phyloP scores from a whole-genome alignment of 2,888 invertebrate genomes.

The Acronicta psi region DNA sequence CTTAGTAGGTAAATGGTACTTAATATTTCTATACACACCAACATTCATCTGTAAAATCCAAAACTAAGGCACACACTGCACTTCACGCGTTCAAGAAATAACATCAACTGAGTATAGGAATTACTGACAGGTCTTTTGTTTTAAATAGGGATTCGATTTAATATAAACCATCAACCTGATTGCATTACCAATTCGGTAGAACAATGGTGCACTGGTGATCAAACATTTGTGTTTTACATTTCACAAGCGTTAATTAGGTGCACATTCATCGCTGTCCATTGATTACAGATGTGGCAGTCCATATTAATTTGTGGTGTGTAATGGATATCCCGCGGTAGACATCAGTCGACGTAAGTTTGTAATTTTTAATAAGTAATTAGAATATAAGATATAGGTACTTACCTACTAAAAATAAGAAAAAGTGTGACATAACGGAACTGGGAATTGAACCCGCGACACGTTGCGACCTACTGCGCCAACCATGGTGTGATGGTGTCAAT shows the following conservation, averaged over 20 bases:
- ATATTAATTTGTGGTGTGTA: not conserved
- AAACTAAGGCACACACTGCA: not conserved
- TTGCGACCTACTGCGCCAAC: too few relatives aligned
- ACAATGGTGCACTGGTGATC: conserved; percentile 36
- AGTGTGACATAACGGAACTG: too few relatives aligned
- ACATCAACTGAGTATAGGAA: conserved; percentile 9
- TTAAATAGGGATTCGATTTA: conserved; percentile 7
- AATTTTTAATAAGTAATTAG: too few relatives aligned
- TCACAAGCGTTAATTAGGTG: not conserved
- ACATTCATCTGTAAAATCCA: conserved; percentile 12
- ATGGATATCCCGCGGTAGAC: not conserved
- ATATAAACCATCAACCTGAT: conserved; percentile 10
- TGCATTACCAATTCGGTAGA: conserved; percentile 12
- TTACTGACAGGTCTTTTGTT: conserved; percentile 12
- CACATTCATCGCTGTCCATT: not conserved
- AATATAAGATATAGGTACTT: too few relatives aligned
- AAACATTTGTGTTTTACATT: conserved; percentile 18
- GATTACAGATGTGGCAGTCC: not conserved
- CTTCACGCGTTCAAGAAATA: conserved; percentile 9
- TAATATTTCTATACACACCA: not conserved
- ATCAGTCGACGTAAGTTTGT: not conserved
- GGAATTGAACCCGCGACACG: too few relatives aligned
- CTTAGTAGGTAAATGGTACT: too few relatives aligned
- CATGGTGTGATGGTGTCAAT: too few relatives aligned
- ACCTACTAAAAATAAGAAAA: too few relatives aligned